Evolutionary conservation across 92 coral and sea anemone species (phyloP), one percentile per base, ranked within the genome.

Genomic region (Bergia sp.): DNA sequence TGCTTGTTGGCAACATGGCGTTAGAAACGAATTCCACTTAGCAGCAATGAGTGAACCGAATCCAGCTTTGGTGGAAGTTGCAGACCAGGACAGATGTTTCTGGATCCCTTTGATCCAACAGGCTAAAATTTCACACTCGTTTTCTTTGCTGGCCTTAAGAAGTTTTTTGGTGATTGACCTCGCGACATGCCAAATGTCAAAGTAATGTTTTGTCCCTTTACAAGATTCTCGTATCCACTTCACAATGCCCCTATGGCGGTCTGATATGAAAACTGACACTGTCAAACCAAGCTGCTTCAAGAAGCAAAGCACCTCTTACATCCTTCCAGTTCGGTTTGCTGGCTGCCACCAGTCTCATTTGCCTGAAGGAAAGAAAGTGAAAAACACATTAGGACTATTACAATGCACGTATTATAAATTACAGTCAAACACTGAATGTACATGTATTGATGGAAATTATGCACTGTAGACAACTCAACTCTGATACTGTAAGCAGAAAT

Each of bases 1-100:
- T 88, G 90, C 66, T 67, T 79, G 58, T 88, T 88, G 77, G 90
- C 85, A 53, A 88, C 90, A 88, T 88, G 90, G 43, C 77, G 85
- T n/a, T 78, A 88, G 37, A 67, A 88, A 79, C 20, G 77, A 88
- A 20, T 64, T 79, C 90, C 90, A 88, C 45, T 88, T 88, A 40
- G 90, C 87, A 20, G 82, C 66, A 58, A 81, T 88, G 12, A 88
- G 88, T 57, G 77, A 37, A 23, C 71, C 85, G 86, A 90, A 90
- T 76, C 89, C 89, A 41, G 75, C 77, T 38, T 77, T 87, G n/a
- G 89, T 58, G 3, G 85, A 87, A 7, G 89, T 87, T 74, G 89
- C 89, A 87, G 84, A 73, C 77, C 89, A 87, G 82, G 49, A 87
- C 7, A 87, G 37, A 77, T 87, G 85, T 18, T 45, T 80, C 38